Evolutionary conservation across 1,140 invertebrate genomes (phyloP).

Genomic region (Caenorhabditis briggsae): DNA sequence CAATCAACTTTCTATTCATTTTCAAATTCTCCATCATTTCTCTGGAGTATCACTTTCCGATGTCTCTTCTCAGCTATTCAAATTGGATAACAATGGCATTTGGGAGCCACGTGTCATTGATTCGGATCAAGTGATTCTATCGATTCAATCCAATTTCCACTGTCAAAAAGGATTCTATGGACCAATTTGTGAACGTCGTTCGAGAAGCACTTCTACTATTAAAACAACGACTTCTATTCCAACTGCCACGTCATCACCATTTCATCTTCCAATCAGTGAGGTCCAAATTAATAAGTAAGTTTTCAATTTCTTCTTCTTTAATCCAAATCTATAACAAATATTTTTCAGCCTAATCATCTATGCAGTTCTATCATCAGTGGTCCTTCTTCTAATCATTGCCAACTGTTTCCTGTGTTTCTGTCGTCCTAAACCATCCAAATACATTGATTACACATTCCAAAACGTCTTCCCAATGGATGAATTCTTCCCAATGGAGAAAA

Average conservation of each 20-base stretch:
- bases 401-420: background rate
- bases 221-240: background rate
- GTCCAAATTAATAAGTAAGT: background rate
- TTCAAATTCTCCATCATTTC: slow-evolving; percentile 28
- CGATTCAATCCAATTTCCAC: background rate
- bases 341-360: slow-evolving; percentile 1
- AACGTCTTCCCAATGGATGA: background rate
- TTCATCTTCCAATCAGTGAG: background rate
- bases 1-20: background rate
- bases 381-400: background rate
- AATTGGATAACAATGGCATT: slow-evolving; percentile 16
- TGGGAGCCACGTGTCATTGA: background rate
- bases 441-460: background rate
- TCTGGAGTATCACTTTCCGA: background rate
- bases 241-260: background rate
- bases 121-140: background rate
- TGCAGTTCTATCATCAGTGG: background rate
- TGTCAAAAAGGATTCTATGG: slow-evolving; percentile 15
- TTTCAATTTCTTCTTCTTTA: background rate
- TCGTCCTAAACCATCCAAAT: background rate
- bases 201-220: background rate
- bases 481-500: background rate
- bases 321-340: background rate
- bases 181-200: slow-evolving; percentile 16
- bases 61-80: background rate